Conservation (phyloP, 2,113 vertebrate species). For the Perca flavescens region DNA sequence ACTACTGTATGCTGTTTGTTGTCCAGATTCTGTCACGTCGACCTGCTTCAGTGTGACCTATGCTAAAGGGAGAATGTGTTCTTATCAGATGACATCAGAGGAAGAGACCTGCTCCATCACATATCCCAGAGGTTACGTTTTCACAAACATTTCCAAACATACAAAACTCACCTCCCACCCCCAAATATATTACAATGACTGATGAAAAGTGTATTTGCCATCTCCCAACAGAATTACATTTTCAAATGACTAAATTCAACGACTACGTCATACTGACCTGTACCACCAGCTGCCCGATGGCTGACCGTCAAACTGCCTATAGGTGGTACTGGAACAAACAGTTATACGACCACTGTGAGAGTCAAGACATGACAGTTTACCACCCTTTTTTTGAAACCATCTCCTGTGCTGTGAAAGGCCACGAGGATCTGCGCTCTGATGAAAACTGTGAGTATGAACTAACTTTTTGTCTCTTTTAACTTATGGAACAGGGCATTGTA, state of each 20-base stretch:
- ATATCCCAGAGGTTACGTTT: slow-evolving; percentile 9
- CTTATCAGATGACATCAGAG: not conserved
- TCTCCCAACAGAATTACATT: not conserved
- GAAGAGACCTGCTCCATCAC: slow-evolving; percentile 31
- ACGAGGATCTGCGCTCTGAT: not conserved
- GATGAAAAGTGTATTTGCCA: not conserved
- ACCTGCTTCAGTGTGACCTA: slow-evolving; percentile 47
- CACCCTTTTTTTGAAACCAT: rapidly evolving
- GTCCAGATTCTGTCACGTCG: slow-evolving; percentile 30
- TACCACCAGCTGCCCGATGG: slow-evolving; percentile 11
- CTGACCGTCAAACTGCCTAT: slow-evolving; percentile 12
- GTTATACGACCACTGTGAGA: not conserved
- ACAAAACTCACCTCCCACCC: not conserved
- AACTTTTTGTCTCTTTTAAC: not conserved
- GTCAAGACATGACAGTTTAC: not conserved
- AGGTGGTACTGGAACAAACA: not conserved
- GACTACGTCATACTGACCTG: not conserved
- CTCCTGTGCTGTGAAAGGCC: slow-evolving; percentile 25
- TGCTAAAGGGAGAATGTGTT: slow-evolving; percentile 23
- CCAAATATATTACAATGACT: not conserved
- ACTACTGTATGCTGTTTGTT: not conserved
- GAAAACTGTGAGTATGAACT: slow-evolving; percentile 36
- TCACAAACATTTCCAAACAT: not conserved
- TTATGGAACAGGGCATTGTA: not conserved
- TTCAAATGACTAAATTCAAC: rapidly evolving